Evolutionary conservation across 2,797 vertebrate genomes (phyloP).

Genomic region (Sebastes matsubarae): DNA sequence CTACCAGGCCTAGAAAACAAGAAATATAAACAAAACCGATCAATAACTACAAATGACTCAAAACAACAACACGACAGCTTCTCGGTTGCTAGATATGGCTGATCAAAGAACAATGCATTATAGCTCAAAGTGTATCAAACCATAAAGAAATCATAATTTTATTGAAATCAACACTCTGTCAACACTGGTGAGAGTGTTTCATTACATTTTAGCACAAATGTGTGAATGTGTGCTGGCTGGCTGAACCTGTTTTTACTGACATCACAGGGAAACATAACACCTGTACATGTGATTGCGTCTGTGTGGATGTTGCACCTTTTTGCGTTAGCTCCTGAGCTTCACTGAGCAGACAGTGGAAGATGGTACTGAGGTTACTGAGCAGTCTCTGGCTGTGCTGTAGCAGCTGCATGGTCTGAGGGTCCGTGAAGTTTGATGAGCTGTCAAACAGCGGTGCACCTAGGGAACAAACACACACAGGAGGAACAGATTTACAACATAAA

Average conservation of each 20-base stretch:
- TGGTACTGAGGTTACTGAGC: conserved; percentile 89
- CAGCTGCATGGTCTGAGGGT: conserved; percentile 91
- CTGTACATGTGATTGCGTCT: background rate
- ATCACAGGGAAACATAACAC: background rate
- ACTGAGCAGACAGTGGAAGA: conserved; percentile 90
- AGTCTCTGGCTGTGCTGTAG: conserved; percentile 91
- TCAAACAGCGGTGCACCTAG: conserved; percentile 88
- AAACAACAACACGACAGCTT: background rate
- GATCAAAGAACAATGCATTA: background rate
- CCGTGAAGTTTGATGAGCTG: conserved; percentile 93
- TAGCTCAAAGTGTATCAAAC: background rate
- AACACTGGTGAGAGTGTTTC: background rate
- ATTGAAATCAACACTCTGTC: background rate
- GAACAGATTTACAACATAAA: background rate
- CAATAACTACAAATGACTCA: background rate
- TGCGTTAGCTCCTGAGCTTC: conserved; percentile 93
- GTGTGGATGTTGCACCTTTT: conserved; percentile 81
- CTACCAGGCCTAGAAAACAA: conserved; percentile 81
- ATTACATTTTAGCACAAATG: background rate
- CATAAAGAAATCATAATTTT: background rate
- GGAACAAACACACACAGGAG: background rate
- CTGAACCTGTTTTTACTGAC: background rate
- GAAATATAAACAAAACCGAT: background rate
- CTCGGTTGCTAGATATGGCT: background rate
- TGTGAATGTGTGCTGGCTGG: background rate